Conservation (phyloP, 2,888 invertebrate genomes). For the Ectobius pallidus region DNA sequence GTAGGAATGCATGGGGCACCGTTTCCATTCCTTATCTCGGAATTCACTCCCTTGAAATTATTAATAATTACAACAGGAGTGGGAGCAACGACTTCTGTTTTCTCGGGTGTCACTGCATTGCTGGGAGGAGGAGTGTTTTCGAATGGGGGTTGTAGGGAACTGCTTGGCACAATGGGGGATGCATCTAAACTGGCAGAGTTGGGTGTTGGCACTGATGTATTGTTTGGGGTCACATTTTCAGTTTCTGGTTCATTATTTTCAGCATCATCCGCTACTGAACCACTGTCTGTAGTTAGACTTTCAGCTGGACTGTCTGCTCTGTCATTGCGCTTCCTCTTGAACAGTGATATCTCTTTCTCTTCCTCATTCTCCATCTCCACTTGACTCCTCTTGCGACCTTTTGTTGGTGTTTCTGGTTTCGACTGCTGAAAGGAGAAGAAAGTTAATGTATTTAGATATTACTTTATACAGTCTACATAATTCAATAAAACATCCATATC, state of each 20-base stretch:
- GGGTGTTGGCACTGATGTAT: background rate
- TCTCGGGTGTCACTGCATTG: background rate
- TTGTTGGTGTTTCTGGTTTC: slow-evolving; percentile 60
- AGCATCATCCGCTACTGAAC: slow-evolving; percentile 74
- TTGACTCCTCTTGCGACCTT: slow-evolving; percentile 60
- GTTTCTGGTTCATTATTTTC: slow-evolving; percentile 60
- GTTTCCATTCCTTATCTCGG: background rate
- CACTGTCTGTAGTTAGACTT: slow-evolving; percentile 85
- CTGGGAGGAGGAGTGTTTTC: slow-evolving; percentile 6
- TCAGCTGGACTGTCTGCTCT: slow-evolving; percentile 74
- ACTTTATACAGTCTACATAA: too few species aligned
- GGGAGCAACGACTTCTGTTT: background rate
- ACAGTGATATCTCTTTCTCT: slow-evolving; percentile 57
- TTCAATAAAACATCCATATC: too few species aligned
- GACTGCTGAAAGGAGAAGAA: slow-evolving; percentile 27
- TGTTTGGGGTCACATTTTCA: slow-evolving; percentile 6
- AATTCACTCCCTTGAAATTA: slow-evolving; percentile 24
- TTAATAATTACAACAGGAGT: slow-evolving; percentile 19
- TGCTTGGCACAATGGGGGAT: background rate
- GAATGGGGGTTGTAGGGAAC: background rate
- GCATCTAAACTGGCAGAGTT: slow-evolving; percentile 14
- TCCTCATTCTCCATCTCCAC: slow-evolving; percentile 56
- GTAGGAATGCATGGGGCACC: background rate
- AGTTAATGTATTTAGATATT: too few species aligned
- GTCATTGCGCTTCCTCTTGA: slow-evolving; percentile 59